Base-by-base conservation (phyloP, 2,113 vertebrate genomes). In the Corydoras sp. region DNA sequence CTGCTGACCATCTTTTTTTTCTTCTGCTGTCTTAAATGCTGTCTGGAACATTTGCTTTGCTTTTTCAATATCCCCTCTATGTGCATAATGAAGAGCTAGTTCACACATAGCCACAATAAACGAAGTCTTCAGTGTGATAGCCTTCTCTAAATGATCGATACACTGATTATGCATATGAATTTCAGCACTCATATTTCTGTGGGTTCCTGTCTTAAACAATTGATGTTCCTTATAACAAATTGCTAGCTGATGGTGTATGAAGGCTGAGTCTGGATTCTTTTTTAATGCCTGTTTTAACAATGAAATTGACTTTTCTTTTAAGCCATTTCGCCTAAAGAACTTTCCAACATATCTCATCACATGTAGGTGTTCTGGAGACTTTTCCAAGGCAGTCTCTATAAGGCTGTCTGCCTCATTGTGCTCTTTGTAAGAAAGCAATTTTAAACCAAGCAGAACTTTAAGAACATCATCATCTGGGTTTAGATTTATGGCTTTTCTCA, bases 171-270 rank as follows among this genome's bases (percentile, higher is more conserved):
- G 51, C 49, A 75, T 53, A 9, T 35, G 31, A 64, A 62, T 58
- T 15, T 62, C 61, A 14, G 13, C 18, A 4, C 0, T 29, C 31
- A 5, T 65, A 7, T 10, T 29, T 24, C 13, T 11, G 0, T 55
- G 53, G 48, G 9, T 48, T 56, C 51, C 11, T n/a, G 70, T 14
- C 18, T 24, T 24, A 14, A 3, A 48, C 6, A 0, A 29, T 48
- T 80, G 14, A 0, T 5, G 30, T 49, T 0, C 29, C 72, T 12
- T 85, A 62, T 92, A 91, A 78, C 89, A 90, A 70, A 89, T 50
- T 49, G 87, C 89, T 65, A 92, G 62, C 24, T 91, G 89, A 72
- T 92, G 86, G 77, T 91, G 86, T 65, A 92, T 66, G 80, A 86
- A 82, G n/a, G 13, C 3, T 13, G 87, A 89, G 0, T 63, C 79